Percentiles rank a stretch among this genome's conserved stretches.
These are phyloP conservation scores for Eucidaris tribuloides DNA, from an alignment of 35 echinoderm and acorn worm genomes.

Conservation along the genomic window DNA sequence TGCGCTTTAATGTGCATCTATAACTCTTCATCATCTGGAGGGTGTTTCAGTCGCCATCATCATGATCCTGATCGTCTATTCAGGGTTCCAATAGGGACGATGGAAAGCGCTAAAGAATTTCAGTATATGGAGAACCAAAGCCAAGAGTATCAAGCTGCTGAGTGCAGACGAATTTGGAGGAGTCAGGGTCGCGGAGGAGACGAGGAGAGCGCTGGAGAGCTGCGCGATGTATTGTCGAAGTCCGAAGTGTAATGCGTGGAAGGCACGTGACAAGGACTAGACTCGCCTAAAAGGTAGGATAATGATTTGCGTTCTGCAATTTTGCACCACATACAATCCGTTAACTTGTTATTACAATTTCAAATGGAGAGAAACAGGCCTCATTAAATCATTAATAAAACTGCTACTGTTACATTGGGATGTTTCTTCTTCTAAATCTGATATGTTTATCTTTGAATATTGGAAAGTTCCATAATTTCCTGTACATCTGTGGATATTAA, in stretches of 20 bases:
- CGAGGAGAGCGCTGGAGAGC: slow-evolving; percentile 58
- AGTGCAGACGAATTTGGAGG: slow-evolving; percentile 71
- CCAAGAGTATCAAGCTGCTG: slow-evolving; percentile 38
- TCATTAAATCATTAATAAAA: too few relatives aligned
- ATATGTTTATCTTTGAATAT: too few relatives aligned
- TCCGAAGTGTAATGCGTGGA: slow-evolving; percentile 81
- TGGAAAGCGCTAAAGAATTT: background rate
- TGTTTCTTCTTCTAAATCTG: too few relatives aligned
- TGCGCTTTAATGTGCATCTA: slow-evolving; percentile 55
- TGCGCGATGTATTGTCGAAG: slow-evolving; percentile 73
- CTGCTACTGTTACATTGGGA: too few relatives aligned
- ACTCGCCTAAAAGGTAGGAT: slow-evolving; percentile 84
- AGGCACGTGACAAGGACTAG: slow-evolving; percentile 62
- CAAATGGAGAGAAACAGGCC: too few relatives aligned
- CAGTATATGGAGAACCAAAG: slow-evolving; percentile 4
- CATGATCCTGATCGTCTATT: slow-evolving; percentile 18
- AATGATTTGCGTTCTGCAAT: too few relatives aligned
- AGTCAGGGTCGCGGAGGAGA: slow-evolving; percentile 74
- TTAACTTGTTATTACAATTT: too few relatives aligned
- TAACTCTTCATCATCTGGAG: slow-evolving; percentile 55
- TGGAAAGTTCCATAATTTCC: too few relatives aligned
- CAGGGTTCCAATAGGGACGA: slow-evolving; percentile 16
- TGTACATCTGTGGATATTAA: too few relatives aligned
- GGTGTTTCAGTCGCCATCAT: slow-evolving; percentile 63
- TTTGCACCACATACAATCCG: too few relatives aligned